Conservation (phyloP, 2,113 vertebrate species). For the Isurus oxyrinchus region DNA sequence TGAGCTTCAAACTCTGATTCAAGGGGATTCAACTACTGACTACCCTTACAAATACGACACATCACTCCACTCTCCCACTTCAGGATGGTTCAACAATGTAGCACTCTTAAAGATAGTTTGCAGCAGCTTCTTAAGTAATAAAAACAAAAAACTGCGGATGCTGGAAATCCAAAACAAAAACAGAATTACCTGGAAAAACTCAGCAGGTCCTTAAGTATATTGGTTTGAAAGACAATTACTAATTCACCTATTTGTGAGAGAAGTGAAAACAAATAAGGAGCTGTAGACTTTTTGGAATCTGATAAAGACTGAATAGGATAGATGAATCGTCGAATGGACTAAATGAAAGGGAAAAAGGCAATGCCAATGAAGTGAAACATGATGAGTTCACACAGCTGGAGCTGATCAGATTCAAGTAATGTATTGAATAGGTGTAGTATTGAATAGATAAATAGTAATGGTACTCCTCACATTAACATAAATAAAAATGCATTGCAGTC, state of each 20-base stretch:
- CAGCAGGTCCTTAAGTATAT: neutral
- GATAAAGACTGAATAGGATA: neutral
- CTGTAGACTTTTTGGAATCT: neutral
- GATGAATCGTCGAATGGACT: neutral
- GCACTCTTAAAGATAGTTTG: neutral
- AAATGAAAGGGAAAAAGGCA: neutral
- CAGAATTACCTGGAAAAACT: too few species aligned
- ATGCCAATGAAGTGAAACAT: neutral
- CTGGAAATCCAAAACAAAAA: too few species aligned
- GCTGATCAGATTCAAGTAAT: neutral
- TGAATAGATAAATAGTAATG: too few species aligned
- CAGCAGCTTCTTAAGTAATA: neutral
- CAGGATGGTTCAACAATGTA: neutral
- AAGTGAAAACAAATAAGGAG: neutral
- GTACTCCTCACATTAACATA: neutral
- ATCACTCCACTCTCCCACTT: neutral
- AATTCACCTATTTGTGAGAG: neutral
- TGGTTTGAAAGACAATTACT: neutral
- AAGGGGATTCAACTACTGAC: neutral
- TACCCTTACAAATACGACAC: neutral
- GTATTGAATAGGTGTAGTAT: neutral
- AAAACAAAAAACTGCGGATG: too few species aligned
- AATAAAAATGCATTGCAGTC: neutral
- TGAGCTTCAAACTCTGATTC: too few species aligned
- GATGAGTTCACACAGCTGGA: neutral